Conservation (phyloP, 2,888 invertebrate genomes). For the Catotricha subobsoleta region DNA sequence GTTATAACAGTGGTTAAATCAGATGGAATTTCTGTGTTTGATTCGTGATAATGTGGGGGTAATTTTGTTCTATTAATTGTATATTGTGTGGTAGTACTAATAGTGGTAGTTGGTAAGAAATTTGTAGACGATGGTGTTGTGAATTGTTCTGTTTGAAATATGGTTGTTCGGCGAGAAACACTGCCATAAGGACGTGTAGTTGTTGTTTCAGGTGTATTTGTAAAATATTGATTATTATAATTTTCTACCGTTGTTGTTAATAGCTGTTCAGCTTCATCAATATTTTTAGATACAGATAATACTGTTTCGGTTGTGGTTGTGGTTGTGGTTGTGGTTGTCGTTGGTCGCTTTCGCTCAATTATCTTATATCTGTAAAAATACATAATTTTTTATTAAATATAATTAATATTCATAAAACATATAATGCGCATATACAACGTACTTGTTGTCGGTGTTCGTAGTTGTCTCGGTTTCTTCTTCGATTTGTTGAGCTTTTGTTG, state of each 20-base stretch:
- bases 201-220: conserved; percentile 7
- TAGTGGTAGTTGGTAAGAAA: conserved; percentile 1
- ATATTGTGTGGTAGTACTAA: background rate
- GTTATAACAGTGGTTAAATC: conserved; percentile 1
- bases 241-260: conserved; percentile 2
- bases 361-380: conserved; percentile 20
- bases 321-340: conserved; percentile 13
- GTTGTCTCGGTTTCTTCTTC: conserved; percentile 10
- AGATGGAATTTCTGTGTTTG: conserved; percentile 5
- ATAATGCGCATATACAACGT: background rate
- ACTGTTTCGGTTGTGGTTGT: too few species aligned
- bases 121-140: conserved; percentile 2
- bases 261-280: conserved; percentile 6
- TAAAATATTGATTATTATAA: conserved; percentile 2
- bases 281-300: background rate
- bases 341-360: conserved; percentile 21
- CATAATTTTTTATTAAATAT: background rate
- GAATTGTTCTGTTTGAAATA: conserved; percentile 6
- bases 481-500: conserved; percentile 8
- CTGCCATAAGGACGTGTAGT: conserved; percentile 6
- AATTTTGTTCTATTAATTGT: background rate
- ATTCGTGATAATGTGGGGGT: background rate
- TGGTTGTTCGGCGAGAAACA: conserved; percentile 4
- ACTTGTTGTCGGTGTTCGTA: background rate
- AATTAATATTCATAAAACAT: background rate